Evolutionary conservation across 2,113 vertebrate genomes (phyloP).

Genomic region (Sclerurus mexicanus): DNA sequence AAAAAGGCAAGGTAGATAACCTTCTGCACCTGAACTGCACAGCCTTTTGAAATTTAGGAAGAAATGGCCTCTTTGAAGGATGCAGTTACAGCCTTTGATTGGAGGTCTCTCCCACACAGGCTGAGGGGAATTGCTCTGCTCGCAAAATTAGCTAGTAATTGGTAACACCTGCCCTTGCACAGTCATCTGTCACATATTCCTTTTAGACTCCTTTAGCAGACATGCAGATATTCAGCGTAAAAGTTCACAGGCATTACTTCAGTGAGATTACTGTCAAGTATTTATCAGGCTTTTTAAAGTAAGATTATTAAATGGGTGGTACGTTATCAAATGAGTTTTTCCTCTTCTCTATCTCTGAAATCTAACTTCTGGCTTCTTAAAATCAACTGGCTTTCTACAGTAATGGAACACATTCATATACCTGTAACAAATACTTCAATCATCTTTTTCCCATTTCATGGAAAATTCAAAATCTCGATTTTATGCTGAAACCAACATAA

Average conservation of each 20-base stretch:
- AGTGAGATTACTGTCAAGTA: not conserved
- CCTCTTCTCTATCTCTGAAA: not conserved
- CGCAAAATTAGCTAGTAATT: not conserved
- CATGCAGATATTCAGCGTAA: not conserved
- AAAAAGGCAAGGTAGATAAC: not conserved
- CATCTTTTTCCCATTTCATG: not conserved
- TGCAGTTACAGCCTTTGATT: not conserved
- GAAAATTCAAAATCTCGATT: not conserved
- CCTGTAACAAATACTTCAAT: not conserved
- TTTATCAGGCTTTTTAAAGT: not conserved
- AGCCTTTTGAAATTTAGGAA: not conserved
- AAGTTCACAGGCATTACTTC: not conserved
- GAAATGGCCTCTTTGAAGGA: not conserved
- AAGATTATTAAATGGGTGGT: not conserved
- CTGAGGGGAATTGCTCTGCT: not conserved
- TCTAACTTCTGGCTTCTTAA: not conserved
- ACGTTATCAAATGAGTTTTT: not conserved
- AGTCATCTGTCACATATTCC: not conserved
- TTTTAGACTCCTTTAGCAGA: not conserved
- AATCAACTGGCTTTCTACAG: not conserved
- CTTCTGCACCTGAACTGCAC: not conserved
- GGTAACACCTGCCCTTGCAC: not conserved
- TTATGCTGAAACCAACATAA: not conserved
- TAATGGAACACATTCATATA: not conserved
- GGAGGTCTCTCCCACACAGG: not conserved